Base-by-base conservation (phyloP, 2,888 invertebrate genomes). In the Pyrrhia umbra region DNA sequence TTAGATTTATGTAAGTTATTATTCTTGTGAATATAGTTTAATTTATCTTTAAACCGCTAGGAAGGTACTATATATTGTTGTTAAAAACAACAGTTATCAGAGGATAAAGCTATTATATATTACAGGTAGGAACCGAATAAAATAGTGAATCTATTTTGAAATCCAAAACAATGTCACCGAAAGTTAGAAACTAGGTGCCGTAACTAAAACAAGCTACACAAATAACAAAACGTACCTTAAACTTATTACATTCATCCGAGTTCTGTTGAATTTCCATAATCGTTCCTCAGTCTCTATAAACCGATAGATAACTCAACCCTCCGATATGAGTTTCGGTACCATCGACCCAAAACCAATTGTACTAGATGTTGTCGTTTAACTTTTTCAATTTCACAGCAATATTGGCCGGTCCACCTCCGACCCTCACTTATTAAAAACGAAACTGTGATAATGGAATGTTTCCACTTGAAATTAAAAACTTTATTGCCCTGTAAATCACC, bases 361-460 rank as follows among this genome's bases (percentile, higher is more conserved):
- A 75, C 77, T 80, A 83, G 82, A 86, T 83, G 79, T 86, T 86
- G 86, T 85, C 86, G 84, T 85, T 86, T 83, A 89, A 90, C 87
- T 89, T 90, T 90, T 89, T 88, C 89, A 90, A 90, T 90, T 89
- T 88, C 84, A 85, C 84, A 84, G 77, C 81, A 82, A 83, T 86
- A 89, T 87, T 87, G 88, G 85, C 81, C 83, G 66, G 85, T 83
- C 73, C 80, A 85, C 85, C 84, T 84, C 80, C 72, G 71, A 76
- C 82, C 79, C 80, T 72, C 84, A 81, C 84, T 89, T 89, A 88
- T 89, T 88, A 89, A 88, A 89, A 88, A 88, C 86, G 83, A 79
- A 86, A 88, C 87, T 83, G 86, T 83, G 82, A 81, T 85, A 83
- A 88, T 87, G 87, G 85, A 89, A 88, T 85, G 86, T 86, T 85